These are phyloP conservation scores for Drepana arcuata DNA, from an alignment of 1,140 invertebrate species.

Conservation along the genomic window DNA sequence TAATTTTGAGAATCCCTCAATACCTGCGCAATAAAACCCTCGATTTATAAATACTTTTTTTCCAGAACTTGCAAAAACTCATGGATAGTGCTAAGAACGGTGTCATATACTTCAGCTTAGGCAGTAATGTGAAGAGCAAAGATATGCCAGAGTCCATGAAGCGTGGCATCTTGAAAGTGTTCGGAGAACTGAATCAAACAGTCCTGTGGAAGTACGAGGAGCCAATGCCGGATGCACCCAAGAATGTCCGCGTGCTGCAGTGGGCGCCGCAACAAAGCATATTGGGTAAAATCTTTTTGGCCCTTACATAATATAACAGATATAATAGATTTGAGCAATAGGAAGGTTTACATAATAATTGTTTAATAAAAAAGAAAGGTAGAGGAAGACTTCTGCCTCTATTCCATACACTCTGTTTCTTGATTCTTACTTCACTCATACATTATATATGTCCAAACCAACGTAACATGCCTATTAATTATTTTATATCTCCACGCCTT, in stretches of 20 bases:
- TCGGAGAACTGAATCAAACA: slow-evolving; percentile 72
- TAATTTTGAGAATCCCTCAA: too few species aligned
- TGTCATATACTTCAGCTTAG: slow-evolving; percentile 77
- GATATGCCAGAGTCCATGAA: slow-evolving; percentile 64
- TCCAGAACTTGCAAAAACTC: slow-evolving; percentile 65
- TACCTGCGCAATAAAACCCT: too few species aligned
- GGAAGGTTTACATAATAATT: too few species aligned
- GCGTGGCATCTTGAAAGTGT: slow-evolving; percentile 63
- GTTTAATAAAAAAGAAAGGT: too few species aligned
- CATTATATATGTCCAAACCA: neutral
- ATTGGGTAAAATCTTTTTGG: too few species aligned
- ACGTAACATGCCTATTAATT: neutral
- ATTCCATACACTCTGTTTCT: neutral
- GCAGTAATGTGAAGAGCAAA: slow-evolving; percentile 72
- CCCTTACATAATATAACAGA: too few species aligned
- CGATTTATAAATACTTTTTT: too few species aligned
- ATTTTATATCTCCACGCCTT: neutral
- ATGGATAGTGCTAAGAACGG: slow-evolving; percentile 73
- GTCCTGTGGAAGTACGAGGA: slow-evolving; percentile 80
- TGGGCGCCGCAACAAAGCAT: slow-evolving; percentile 83
- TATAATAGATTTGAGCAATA: too few species aligned
- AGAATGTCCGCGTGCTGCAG: slow-evolving; percentile 76
- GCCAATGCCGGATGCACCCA: slow-evolving; percentile 60
- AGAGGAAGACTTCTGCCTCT: too few species aligned
- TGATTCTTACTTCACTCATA: neutral